phyloP scores from a whole-genome alignment of 2,888 invertebrate species.

The Flexamia atlantica region DNA sequence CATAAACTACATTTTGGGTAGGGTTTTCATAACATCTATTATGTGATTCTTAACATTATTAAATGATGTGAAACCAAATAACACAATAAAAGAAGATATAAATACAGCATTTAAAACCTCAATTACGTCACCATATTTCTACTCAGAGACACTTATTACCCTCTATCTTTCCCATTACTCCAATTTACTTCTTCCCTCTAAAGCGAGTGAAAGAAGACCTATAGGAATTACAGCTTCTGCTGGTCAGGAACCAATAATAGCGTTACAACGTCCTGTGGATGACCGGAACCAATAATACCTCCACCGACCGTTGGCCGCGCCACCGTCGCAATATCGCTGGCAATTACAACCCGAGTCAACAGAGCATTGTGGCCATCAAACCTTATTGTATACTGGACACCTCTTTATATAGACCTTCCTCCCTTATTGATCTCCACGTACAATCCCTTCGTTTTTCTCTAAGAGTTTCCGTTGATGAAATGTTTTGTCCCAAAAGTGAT shows the following conservation, averaged over 20 bases:
- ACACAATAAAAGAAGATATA: no score
- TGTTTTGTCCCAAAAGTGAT: slow-evolving; percentile 47
- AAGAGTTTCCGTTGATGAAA: slow-evolving; percentile 31
- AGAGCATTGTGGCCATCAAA: slow-evolving; percentile 38
- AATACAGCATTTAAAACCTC: no score
- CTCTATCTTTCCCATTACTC: no score
- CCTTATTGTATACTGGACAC: slow-evolving; percentile 54
- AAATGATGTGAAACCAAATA: no score
- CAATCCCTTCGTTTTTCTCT: slow-evolving; percentile 16
- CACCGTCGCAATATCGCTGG: slow-evolving; percentile 30
- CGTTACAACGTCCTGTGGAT: slow-evolving; percentile 18
- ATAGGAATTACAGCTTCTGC: background rate
- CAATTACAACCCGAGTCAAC: slow-evolving; percentile 50
- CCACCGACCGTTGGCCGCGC: background rate
- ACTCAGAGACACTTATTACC: no score
- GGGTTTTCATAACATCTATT: no score
- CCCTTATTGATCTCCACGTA: slow-evolving; percentile 44
- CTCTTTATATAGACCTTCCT: slow-evolving; percentile 34
- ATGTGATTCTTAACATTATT: no score
- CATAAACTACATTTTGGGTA: no score
- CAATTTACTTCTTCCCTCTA: no score
- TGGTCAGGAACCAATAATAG: slow-evolving; percentile 27
- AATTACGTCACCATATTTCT: no score
- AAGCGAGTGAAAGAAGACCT: no score
- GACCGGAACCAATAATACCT: slow-evolving; percentile 44